Evolutionary conservation across 2,797 vertebrate genomes (phyloP).

Genomic region (Arnoldichthys spilopterus): DNA sequence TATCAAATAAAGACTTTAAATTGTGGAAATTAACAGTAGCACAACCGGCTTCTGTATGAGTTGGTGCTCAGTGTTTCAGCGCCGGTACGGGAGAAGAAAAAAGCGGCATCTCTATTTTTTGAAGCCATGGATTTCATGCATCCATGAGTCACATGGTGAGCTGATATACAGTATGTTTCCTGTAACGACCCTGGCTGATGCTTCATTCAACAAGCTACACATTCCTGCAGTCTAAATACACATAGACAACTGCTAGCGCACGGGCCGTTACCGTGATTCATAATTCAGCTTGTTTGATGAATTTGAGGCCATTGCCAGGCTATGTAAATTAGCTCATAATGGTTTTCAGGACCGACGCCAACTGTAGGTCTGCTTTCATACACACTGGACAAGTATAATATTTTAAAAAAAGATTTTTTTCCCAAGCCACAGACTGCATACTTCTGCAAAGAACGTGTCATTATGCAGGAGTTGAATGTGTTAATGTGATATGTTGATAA

Average conservation of each 20-base stretch:
- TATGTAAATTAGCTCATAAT: neutral
- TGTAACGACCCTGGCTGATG: too few relatives aligned
- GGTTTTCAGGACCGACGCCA: neutral
- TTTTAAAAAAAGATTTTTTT: neutral
- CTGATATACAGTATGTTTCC: too few relatives aligned
- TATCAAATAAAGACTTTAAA: too few relatives aligned
- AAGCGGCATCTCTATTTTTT: too few relatives aligned
- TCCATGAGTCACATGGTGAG: too few relatives aligned
- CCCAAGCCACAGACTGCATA: neutral
- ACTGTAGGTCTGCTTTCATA: neutral
- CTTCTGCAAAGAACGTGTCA: neutral
- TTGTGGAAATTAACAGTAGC: too few relatives aligned
- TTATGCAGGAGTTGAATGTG: constrained; percentile 14
- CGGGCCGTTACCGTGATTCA: neutral
- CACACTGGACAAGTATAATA: neutral
- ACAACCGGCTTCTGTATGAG: too few relatives aligned
- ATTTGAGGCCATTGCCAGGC: neutral
- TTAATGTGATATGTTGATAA: neutral
- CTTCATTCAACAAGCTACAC: neutral
- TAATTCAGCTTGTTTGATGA: constrained; percentile 1
- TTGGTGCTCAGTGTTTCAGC: too few relatives aligned
- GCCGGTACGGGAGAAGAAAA: too few relatives aligned
- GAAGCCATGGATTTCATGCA: too few relatives aligned
- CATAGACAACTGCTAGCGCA: neutral
- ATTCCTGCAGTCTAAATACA: neutral